These are phyloP conservation scores for Aricia agestis DNA, from an alignment of 1,140 invertebrate species.

Conservation along the genomic window DNA sequence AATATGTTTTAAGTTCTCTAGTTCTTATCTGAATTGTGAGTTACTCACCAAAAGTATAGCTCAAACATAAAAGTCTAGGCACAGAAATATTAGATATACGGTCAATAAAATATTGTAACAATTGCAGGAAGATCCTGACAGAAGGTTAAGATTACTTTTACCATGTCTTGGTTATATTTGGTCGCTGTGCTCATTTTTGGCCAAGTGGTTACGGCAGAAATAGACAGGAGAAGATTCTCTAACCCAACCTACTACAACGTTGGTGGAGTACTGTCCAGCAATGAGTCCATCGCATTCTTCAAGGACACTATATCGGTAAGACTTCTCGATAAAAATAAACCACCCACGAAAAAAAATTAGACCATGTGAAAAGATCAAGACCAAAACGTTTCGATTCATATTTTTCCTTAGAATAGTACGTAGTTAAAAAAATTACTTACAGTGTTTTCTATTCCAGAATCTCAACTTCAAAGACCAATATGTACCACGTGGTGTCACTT, in stretches of 20 bases:
- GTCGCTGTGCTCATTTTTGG: conserved; percentile 22
- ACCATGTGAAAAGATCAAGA: no score
- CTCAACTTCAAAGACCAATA: conserved; percentile 89
- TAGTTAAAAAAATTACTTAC: conserved; percentile 16
- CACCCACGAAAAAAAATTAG: no score
- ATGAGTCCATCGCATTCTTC: conserved; percentile 86
- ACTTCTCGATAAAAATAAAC: conserved; percentile 24
- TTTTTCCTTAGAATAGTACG: no score
- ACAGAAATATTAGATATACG: no score
- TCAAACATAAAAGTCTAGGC: no score
- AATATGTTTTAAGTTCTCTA: no score
- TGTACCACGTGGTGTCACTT: conserved; percentile 87
- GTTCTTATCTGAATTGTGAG: no score
- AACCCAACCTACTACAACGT: conserved; percentile 90
- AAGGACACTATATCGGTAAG: conserved; percentile 88
- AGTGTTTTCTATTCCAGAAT: conserved; percentile 77
- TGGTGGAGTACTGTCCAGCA: conserved; percentile 92
- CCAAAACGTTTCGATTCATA: no score
- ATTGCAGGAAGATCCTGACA: neutral
- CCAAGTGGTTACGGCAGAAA: conserved; percentile 36
- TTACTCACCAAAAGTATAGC: no score
- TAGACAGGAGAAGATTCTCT: conserved; percentile 49
- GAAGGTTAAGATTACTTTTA: neutral
- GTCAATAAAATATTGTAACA: no score
- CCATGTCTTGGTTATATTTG: conserved; percentile 9